Base-by-base conservation (phyloP, 2,113 vertebrate species). In the Oreochromis aureus region DNA sequence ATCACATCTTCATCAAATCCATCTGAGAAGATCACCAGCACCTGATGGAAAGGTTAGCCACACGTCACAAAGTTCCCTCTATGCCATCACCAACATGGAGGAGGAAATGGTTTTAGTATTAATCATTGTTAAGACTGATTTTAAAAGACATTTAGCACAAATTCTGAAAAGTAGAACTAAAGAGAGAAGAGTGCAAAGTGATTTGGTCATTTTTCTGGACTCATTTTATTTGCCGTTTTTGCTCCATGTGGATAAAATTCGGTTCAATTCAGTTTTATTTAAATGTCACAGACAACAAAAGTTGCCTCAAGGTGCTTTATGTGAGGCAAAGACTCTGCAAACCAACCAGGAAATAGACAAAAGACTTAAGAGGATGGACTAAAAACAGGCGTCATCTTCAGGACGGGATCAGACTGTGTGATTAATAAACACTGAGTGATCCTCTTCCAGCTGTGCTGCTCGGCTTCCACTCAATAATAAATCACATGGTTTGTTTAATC, bases 11-110 rank as follows among this genome's bases (percentile, higher is more conserved):
- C 97, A 87, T 98, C 97, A 27, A 97, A 89, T 30, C 98, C 98
- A 22, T 98, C 98, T 2, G 97, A 97, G 94, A 99, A 98, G 58
- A 98, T 96, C 85, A 98, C 81, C 59, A 98, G 92, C 84, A 98
- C 93, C 98, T 99, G 83, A 12, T 3, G 41, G 87, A 78, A 2
- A 51, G 10, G 8, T 54, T 1, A 9, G 32, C n/a, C 71, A 88
- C 56, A 41, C 6, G 12, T 82, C 18, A 86, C 32, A 53, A 6
- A 6, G 59, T 34, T 18, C 30, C 58, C 6, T 34, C 58, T 61
- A 19, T 34, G 30, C 61, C 32, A 66, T 66, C 34, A 39, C n/a
- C 32, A n/a, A 39, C 32, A 5, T 12, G 32, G 18, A 66, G 18
- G 4, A 36, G 18, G 32, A 36, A 36, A 39, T n/a, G 18, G 18